phyloP scores from a whole-genome alignment of 2,888 invertebrate genomes.

The Pycnomerus fuliginosus region DNA sequence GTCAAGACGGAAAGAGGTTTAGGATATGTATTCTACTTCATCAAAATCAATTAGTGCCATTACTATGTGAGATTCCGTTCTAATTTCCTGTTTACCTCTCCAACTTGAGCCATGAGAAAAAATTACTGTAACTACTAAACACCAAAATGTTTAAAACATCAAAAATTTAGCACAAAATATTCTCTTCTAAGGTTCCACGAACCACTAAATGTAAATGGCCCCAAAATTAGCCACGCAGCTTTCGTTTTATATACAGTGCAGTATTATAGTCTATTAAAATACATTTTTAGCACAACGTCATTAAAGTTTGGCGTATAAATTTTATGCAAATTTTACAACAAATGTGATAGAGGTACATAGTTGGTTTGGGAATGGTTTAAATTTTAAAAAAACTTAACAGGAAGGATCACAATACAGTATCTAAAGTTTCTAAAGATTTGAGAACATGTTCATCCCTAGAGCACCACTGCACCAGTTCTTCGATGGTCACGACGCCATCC shows the following conservation, averaged over 20 bases:
- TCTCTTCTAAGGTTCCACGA: constrained; percentile 14
- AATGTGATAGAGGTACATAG: constrained; percentile 10
- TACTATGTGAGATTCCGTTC: no score
- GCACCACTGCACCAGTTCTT: constrained; percentile 79
- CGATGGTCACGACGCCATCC: constrained; percentile 78
- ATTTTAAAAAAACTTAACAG: constrained; percentile 3
- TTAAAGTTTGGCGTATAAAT: constrained; percentile 20
- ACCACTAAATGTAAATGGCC: constrained; percentile 21
- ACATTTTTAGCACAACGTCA: constrained; percentile 17
- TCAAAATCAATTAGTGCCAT: no score
- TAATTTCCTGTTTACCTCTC: no score
- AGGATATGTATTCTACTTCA: no score
- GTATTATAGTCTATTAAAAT: constrained; percentile 7
- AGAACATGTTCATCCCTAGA: constrained; percentile 70
- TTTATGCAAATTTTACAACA: constrained; percentile 17
- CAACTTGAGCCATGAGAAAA: no score
- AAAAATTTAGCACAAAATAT: constrained; percentile 18
- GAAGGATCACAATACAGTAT: constrained; percentile 71
- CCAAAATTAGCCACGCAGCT: constrained; percentile 24
- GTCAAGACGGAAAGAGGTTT: no score
- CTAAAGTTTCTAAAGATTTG: constrained; percentile 68
- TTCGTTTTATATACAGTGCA: constrained; percentile 12
- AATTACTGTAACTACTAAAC: no score
- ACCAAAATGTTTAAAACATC: constrained; percentile 15
- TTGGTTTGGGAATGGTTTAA: neutral